Base-by-base conservation (phyloP, 2,797 vertebrate genomes). In the Chrosomus eos region DNA sequence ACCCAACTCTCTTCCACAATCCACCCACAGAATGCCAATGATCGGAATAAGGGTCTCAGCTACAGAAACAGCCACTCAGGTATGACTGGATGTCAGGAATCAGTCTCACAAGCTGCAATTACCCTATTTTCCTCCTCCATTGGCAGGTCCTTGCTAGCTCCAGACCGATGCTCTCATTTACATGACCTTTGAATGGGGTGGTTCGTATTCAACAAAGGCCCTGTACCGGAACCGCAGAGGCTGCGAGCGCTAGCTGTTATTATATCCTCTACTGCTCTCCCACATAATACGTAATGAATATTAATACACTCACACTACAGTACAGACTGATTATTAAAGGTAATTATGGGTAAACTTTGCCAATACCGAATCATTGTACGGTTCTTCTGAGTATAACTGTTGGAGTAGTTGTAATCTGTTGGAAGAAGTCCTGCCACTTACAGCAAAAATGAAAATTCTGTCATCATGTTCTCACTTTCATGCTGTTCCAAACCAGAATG, bases 31-130 rank as follows among this genome's bases (percentile, higher is more conserved):
- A 93, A 94, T 94, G 93, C 92, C 92, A 94, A 94, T 93, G 92
- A 92, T 89, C 38, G 76, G 86, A 71, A 79, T 48, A 78, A 88
- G 58, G 92, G 92, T 91, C 87, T 92, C 88, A 82, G 48, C 85
- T 92, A 85, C 89, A 90, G 85, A 60, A 90, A 90, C 89, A 89
- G 87, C 92, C 91, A 92, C 88, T 93, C 93, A 94, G 94, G 93
- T 95, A 93, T 95, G 94, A 95, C 93, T 89, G 21, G 84, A 90
- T 94, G 94, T 95, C 94, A 93, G 91, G 85, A 90, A 93, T 91
- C 88, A 90, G 89, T 90, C 92, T 93, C 92, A 89, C 89, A 89
- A 90, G 90, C 90, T 87, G 90, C 93, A 93, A 93, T 94, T 94
- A 94, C 91, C 91, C 86, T 91, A 81, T 88, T 87, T 87, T 88